These are phyloP conservation scores for Microcebus ravelobensis DNA, from an alignment of 2,113 vertebrate genomes.

Conservation along the genomic window DNA sequence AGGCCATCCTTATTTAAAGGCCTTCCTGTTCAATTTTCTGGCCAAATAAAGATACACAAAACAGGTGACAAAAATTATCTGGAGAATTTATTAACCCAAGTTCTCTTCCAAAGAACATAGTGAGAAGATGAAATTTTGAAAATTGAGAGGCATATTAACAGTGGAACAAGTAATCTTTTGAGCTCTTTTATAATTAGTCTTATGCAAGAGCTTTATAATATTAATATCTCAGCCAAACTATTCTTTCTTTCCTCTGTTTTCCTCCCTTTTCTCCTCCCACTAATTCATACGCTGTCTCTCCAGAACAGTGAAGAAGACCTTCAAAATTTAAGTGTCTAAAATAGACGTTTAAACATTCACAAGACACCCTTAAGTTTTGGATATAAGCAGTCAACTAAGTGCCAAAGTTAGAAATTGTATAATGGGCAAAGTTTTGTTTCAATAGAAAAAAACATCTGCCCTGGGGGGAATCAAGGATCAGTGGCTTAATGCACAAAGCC, in stretches of 20 bases:
- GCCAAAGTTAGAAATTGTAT: neutral
- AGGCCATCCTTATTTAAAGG: neutral
- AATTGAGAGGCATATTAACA: neutral
- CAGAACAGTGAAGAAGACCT: neutral
- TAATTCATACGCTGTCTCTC: neutral
- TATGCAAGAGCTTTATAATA: neutral
- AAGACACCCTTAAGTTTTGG: neutral
- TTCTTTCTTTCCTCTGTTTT: neutral
- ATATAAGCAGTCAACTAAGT: neutral
- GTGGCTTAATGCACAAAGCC: neutral
- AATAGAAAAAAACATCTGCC: neutral
- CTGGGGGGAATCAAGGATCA: neutral
- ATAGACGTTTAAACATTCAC: neutral
- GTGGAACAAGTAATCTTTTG: neutral
- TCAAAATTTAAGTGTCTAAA: neutral
- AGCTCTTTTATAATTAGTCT: neutral
- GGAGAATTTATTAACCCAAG: neutral
- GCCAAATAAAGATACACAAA: neutral
- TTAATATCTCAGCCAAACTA: neutral
- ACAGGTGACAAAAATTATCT: conserved; percentile 1
- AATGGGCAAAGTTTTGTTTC: neutral
- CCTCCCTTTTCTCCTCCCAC: neutral
- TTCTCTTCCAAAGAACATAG: neutral
- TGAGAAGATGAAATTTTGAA: conserved; percentile 43
- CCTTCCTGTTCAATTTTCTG: neutral